Evolutionary conservation across 2,888 invertebrate genomes (phyloP).

Genomic region (Thera britannica): DNA sequence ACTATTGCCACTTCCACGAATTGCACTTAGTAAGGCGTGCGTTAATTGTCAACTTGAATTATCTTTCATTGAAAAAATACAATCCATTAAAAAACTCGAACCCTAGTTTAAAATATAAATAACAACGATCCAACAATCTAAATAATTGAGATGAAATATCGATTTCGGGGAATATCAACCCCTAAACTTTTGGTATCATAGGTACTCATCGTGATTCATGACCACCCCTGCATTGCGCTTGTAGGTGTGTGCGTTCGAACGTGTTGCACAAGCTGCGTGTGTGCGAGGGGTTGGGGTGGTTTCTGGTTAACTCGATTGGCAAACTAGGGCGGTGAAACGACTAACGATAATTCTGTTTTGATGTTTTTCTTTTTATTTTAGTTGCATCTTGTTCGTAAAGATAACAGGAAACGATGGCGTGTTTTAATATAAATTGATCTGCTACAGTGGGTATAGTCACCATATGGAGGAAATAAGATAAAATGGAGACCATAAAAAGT

Average conservation of each 20-base stretch:
- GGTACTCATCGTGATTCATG: constrained; percentile 39
- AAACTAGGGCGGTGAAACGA: constrained; percentile 66
- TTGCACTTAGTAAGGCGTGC: background rate
- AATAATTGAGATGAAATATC: constrained; percentile 34
- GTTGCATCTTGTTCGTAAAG: background rate
- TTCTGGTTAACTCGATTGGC: constrained; percentile 67
- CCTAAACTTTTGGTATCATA: constrained; percentile 37
- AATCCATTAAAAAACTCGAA: background rate
- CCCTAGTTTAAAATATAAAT: constrained; percentile 9
- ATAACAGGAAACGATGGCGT: background rate
- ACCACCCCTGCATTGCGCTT: constrained; percentile 54
- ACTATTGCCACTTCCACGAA: constrained; percentile 1
- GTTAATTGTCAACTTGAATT: background rate
- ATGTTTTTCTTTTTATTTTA: background rate
- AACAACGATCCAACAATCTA: constrained; percentile 6
- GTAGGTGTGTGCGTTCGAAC: constrained; percentile 49
- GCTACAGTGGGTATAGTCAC: background rate
- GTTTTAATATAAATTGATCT: background rate
- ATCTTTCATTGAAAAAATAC: background rate
- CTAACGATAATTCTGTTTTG: constrained; percentile 42
- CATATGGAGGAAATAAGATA: background rate
- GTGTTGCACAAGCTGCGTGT: constrained; percentile 61
- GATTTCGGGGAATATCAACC: constrained; percentile 32
- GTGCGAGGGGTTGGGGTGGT: constrained; percentile 58
- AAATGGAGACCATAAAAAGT: too few species aligned